Evolutionary conservation across 2,888 invertebrate genomes (phyloP).

Genomic region (Apomyelois bistriatella): DNA sequence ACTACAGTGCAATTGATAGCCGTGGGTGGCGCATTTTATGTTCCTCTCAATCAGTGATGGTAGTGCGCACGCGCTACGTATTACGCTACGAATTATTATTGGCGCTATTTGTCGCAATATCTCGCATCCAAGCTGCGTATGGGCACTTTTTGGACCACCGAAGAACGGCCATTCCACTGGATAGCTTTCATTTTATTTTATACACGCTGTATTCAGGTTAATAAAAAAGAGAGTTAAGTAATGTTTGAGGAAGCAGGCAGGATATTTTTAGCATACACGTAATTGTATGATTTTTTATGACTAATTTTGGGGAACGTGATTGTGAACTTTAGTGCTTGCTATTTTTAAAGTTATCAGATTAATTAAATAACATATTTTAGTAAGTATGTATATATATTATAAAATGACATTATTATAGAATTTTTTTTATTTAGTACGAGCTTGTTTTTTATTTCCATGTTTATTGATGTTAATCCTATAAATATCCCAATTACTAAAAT

Average conservation of each 20-base stretch:
- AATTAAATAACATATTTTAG: background rate
- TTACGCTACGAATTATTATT: constrained; percentile 59
- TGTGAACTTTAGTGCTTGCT: background rate
- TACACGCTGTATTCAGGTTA: constrained; percentile 11
- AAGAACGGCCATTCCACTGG: constrained; percentile 17
- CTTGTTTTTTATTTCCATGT: too few relatives aligned
- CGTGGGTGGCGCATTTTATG: constrained; percentile 67
- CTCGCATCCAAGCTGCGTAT: constrained; percentile 30
- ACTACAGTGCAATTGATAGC: constrained; percentile 52
- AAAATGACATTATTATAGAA: background rate
- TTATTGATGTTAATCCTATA: too few relatives aligned
- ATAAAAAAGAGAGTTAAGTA: constrained; percentile 11
- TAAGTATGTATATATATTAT: background rate
- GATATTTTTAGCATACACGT: background rate
- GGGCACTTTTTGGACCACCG: constrained; percentile 33
- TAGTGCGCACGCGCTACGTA: constrained; percentile 65
- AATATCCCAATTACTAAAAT: too few relatives aligned
- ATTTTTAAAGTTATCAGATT: constrained; percentile 1
- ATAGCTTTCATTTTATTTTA: constrained; percentile 11
- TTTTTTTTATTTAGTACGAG: background rate
- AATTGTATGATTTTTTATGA: constrained; percentile 6
- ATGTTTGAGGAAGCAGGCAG: background rate
- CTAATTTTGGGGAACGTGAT: background rate
- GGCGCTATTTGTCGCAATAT: constrained; percentile 58
- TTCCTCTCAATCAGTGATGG: constrained; percentile 63